Evolutionary conservation across 2,888 invertebrate species (phyloP).

Genomic region (Epirrhoe tristata): DNA sequence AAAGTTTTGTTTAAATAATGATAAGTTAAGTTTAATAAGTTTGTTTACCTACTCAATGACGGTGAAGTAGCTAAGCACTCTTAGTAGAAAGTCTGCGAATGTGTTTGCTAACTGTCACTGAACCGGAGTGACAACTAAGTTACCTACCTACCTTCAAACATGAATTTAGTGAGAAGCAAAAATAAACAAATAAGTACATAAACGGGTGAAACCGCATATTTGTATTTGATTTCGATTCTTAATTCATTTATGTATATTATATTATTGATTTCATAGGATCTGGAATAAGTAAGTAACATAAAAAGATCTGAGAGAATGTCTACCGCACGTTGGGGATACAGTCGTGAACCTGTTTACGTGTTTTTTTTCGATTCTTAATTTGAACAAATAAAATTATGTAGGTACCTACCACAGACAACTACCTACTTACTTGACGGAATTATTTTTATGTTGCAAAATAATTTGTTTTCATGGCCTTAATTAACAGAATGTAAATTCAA

Average conservation of each 20-base stretch:
- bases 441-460: neutral
- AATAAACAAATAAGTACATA: neutral
- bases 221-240: neutral
- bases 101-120: constrained; percentile 9
- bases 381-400: neutral
- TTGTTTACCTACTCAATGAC: neutral
- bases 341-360: no score
- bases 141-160: neutral
- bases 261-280: no score
- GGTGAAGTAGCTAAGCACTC: constrained; percentile 8
- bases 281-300: no score
- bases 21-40: constrained; percentile 8
- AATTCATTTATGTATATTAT: no score
- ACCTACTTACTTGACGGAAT: no score
- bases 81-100: constrained; percentile 24
- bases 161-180: neutral
- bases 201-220: neutral
- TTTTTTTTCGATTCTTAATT: neutral
- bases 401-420: neutral
- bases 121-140: constrained; percentile 7
- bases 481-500: neutral
- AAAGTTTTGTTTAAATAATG: constrained; percentile 50
- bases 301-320: no score
- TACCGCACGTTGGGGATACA: no score
- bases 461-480: constrained; percentile 10